Evolutionary conservation across 35 echinoderm and acorn worm genomes (phyloP), one percentile per base, ranked within the genome.

Genomic region (Anneissia japonica): DNA sequence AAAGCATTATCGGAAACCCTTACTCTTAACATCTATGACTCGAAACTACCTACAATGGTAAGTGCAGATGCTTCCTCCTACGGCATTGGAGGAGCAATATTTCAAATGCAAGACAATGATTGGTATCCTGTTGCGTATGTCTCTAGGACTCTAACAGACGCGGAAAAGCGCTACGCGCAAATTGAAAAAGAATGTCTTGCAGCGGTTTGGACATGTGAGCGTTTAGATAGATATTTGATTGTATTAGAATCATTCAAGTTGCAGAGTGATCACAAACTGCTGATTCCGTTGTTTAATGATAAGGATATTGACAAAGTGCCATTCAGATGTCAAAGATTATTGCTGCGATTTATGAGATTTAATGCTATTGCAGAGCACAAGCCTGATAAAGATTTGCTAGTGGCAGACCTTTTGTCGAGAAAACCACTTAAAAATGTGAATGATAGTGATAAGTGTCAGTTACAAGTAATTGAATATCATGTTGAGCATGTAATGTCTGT

Each of bases 191-290:
- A 93, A 32, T 56, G 55, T 19, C 32, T 88, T 13, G 87, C 80
- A 29, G 82, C 37, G 12, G 45, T 72, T 37, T 83, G 73, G 73
- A 55, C 79, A 4, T 88, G 85, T 93, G 74, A 72, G 39, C 0
- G 81, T 29, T 93, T 93, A 46, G 86, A 88, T 41, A 81, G 88
- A 46, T 88, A 77, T 41, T 84, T 93, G 29, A 85, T 83, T 80
- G 80, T 80, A 9, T 43, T 43, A 43, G 37, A 72, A 3, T 84
- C 79, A 39, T 55, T 84, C 10, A 33, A 43, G 17, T 82, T 83
- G 31, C 86, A 93, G 37, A 88, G 86, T 16, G 81, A 93, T 56
- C 91, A 89, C 45, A 88, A 85, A 31, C 91, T 74, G 26, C 74
- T 93, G 37, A 74, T 88, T 9, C 39, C 72, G 38, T 30, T 93